These are phyloP conservation scores for Tolypeutes matacus DNA, from an alignment of 2,797 vertebrate genomes.

Conservation along the genomic window DNA sequence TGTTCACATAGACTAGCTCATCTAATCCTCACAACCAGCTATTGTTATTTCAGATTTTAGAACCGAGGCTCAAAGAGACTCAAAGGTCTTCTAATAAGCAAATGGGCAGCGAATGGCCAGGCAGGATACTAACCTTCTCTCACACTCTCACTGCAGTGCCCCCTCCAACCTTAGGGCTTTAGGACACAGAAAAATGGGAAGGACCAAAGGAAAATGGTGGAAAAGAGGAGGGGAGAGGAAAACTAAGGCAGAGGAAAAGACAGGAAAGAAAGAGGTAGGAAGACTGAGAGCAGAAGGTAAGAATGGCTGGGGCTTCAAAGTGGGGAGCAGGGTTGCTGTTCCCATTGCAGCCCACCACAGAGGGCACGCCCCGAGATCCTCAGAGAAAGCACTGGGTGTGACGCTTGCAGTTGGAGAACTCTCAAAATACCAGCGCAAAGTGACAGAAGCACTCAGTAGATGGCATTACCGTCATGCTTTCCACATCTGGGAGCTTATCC, in stretches of 20 bases:
- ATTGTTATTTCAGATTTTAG: background rate
- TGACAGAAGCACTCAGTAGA: background rate
- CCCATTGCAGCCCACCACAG: fast-evolving
- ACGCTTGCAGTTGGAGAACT: background rate
- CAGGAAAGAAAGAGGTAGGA: background rate
- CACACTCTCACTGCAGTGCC: background rate
- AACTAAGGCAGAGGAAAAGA: background rate
- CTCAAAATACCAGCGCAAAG: background rate
- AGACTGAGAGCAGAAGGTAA: background rate
- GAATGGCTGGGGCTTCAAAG: background rate
- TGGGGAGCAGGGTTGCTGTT: background rate
- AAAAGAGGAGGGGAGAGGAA: background rate
- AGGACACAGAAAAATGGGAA: background rate
- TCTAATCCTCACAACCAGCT: background rate
- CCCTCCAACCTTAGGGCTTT: background rate
- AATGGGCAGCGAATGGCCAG: background rate
- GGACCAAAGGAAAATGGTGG: background rate
- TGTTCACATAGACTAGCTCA: background rate
- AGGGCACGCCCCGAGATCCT: background rate
- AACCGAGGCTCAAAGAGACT: background rate
- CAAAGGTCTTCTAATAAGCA: background rate
- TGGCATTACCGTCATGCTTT: background rate
- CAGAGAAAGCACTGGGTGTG: fast-evolving
- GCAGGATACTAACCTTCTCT: background rate
- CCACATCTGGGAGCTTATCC: background rate